Percentiles rank a stretch among this genome's conserved stretches.
These are phyloP conservation scores for Sylvia atricapilla DNA, from an alignment of 2,113 vertebrate species.

Conservation along the genomic window DNA sequence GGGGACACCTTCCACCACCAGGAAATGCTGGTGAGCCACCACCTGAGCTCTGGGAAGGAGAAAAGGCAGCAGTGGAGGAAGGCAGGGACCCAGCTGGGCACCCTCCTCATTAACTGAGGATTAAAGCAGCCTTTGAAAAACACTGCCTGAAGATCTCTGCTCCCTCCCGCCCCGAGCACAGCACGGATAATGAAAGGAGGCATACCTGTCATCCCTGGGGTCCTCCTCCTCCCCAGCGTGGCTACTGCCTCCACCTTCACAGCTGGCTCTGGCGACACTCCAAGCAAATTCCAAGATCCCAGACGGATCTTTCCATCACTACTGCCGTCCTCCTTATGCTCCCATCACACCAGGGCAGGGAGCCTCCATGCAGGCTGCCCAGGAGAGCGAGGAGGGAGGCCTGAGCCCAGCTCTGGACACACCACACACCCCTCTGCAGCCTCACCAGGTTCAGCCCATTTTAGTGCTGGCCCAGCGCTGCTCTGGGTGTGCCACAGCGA, in stretches of 20 bases:
- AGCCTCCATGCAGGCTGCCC: neutral
- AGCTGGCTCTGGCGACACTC: neutral
- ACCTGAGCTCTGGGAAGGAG: neutral
- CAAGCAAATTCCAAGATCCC: neutral
- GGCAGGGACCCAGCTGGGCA: neutral
- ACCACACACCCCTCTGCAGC: neutral
- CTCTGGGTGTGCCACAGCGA: neutral
- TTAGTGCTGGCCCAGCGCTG: neutral
- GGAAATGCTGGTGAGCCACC: neutral
- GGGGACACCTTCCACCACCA: neutral
- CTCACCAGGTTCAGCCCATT: neutral
- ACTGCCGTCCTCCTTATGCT: neutral
- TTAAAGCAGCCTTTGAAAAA: neutral
- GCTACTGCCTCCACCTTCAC: neutral
- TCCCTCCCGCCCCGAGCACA: neutral
- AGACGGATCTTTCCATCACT: neutral
- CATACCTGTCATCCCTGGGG: conserved; percentile 28
- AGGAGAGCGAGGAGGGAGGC: neutral
- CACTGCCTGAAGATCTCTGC: neutral
- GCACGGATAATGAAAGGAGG: neutral
- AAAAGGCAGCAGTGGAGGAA: neutral
- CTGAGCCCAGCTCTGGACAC: neutral
- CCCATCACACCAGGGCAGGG: neutral
- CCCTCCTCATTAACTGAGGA: neutral
- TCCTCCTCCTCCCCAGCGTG: neutral